Evolutionary conservation across 2,888 invertebrate genomes (phyloP).

Genomic region (Hanleya hanleyi): DNA sequence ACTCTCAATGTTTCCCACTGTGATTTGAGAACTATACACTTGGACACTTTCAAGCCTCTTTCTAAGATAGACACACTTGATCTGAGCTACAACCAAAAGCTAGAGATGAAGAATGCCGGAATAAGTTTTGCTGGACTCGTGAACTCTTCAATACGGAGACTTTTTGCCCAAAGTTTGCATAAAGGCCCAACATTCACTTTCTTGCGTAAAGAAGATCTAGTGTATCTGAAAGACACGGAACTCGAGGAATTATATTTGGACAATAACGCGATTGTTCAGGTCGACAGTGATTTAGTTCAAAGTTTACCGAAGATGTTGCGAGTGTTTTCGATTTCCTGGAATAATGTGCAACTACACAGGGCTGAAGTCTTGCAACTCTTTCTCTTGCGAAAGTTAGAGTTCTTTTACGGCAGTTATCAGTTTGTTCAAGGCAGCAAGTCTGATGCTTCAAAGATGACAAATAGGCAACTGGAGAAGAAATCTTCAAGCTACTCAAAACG

Average conservation of each 20-base stretch:
- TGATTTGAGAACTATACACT: background rate
- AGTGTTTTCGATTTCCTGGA: background rate
- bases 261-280: background rate
- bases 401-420: background rate
- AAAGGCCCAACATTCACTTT: no score
- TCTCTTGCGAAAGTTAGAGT: background rate
- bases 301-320: background rate
- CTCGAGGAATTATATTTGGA: background rate
- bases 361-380: background rate
- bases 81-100: background rate
- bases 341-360: background rate
- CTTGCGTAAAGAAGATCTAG: background rate
- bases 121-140: background rate
- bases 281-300: background rate
- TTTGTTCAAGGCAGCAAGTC: no score
- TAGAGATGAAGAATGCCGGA: background rate
- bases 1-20: background rate
- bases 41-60: background rate
- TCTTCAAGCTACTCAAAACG: no score
- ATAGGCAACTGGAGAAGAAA: no score
- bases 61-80: constrained; percentile 2
- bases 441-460: no score
- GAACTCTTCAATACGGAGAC: background rate
- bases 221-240: background rate
- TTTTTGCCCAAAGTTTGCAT: no score